Base-by-base conservation (phyloP, 2,113 vertebrate genomes). In the Callopanchax toddi region DNA sequence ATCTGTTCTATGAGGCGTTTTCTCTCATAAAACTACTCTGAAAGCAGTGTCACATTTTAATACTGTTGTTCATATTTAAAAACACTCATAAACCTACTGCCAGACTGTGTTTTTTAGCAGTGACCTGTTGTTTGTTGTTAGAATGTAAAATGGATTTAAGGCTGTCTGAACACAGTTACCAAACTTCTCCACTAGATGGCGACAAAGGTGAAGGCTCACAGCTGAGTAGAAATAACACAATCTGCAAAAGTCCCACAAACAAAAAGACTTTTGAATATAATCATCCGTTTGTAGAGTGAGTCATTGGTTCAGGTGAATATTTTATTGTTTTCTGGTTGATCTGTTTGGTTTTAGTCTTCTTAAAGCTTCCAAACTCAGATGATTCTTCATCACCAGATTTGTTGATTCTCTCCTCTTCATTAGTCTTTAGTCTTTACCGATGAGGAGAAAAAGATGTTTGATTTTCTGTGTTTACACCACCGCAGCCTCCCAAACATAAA, bases 181-280 rank as follows among this genome's bases (percentile, higher is more conserved):
- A 32, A 32, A 32, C 29, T 8, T 49, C 2, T 62, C 86, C 91
- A 88, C 88, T 87, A 87, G 91, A 81, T 91, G 91, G 89, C 25
- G 68, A 74, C 74, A 83, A 9, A 83, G 74, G 64, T 82, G 45
- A 66, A 71, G 48, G 58, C 32, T 67, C 54, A 29, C 50, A 13
- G 20, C 42, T 34, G 36, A 11, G 51, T 25, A 22, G 20, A 1
- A 8, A 22, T 21, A 6, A 18, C 3, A 37, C 12, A 25, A 26
- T 44, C 18, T 11, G 66, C 36, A 59, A 20, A 16, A 36, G 12
- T 43, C 45, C 57, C 13, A 44, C 21, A 4, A 23, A 51, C 13
- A 29, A 59, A 21, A 23, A 50, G 7, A 50, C 6, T 36, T 15
- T 32, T 59, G 43, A 22, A 50, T 20, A 10, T 15, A 37, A 12